These are phyloP conservation scores for Tortricodes alternella DNA, from an alignment of 2,888 invertebrate genomes.

Conservation along the genomic window DNA sequence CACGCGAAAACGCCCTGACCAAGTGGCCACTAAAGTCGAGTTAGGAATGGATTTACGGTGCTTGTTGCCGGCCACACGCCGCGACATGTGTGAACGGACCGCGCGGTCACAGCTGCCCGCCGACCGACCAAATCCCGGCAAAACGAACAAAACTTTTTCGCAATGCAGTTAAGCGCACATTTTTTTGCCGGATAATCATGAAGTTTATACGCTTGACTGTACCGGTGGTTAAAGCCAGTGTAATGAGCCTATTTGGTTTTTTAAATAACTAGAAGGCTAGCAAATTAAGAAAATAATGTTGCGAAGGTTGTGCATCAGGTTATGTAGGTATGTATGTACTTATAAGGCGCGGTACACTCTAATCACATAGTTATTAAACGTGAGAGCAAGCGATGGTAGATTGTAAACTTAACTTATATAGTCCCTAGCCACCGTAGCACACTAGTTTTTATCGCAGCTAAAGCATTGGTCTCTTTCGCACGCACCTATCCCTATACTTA, in stretches of 20 bases:
- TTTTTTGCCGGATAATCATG: conserved; percentile 57
- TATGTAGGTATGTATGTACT: too few species aligned
- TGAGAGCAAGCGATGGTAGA: too few species aligned
- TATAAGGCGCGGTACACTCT: too few species aligned
- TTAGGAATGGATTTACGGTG: conserved; percentile 76
- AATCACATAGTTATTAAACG: too few species aligned
- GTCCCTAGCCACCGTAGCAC: too few species aligned
- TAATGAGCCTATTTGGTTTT: conserved; percentile 1
- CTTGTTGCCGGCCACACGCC: conserved; percentile 45
- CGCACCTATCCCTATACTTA: too few species aligned
- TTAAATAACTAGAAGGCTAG: conserved; percentile 17
- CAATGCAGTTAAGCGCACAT: conserved; percentile 71
- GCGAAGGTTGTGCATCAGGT: too few species aligned
- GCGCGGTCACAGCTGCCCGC: conserved; percentile 50
- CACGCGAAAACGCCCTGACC: conserved; percentile 45
- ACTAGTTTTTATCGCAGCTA: too few species aligned
- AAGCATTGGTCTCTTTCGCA: too few species aligned
- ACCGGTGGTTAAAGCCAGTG: conserved; percentile 31
- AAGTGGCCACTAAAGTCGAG: conserved; percentile 61
- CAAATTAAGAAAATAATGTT: too few species aligned
- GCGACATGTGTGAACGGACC: conserved; percentile 67
- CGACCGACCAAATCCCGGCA: conserved; percentile 42
- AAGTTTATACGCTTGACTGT: conserved; percentile 43
- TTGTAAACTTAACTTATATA: too few species aligned
- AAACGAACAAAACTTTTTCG: conserved; percentile 72